Evolutionary conservation across 2,888 invertebrate genomes (phyloP).

Genomic region (Julus scandinavius): DNA sequence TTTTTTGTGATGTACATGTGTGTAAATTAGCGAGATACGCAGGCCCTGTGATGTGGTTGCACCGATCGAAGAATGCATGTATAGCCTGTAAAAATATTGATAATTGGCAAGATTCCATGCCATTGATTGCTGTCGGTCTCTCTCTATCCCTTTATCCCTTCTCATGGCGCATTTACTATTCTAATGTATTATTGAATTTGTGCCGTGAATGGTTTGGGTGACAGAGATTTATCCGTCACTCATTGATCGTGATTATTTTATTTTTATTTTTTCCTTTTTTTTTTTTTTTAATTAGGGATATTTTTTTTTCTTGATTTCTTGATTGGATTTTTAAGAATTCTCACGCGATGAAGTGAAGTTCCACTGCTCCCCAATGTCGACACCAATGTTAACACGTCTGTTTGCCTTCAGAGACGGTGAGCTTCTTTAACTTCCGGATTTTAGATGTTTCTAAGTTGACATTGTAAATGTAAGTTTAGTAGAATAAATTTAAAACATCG

Average conservation of each 20-base stretch:
- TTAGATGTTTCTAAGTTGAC: slow-evolving; percentile 55
- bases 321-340: slow-evolving; percentile 27
- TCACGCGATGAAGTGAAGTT: neutral
- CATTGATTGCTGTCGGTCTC: slow-evolving; percentile 37
- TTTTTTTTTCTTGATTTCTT: slow-evolving; percentile 19
- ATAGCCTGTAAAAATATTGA: slow-evolving; percentile 39
- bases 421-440: slow-evolving; percentile 52
- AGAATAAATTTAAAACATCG: slow-evolving; percentile 55
- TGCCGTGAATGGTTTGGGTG: slow-evolving; percentile 40
- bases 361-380: slow-evolving; percentile 21
- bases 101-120: slow-evolving; percentile 19
- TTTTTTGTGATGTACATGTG: slow-evolving; percentile 35
- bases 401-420: slow-evolving; percentile 40
- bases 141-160: neutral
- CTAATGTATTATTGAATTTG: slow-evolving; percentile 34
- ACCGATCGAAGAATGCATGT: slow-evolving; percentile 10
- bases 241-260: slow-evolving; percentile 7
- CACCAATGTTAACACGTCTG: slow-evolving; percentile 15
- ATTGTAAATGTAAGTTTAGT: slow-evolving; percentile 55
- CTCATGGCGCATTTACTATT: slow-evolving; percentile 37
- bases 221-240: neutral
- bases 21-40: slow-evolving; percentile 9
- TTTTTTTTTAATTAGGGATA: slow-evolving; percentile 33
- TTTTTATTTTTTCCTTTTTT: neutral
- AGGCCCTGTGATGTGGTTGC: slow-evolving; percentile 34